Evolutionary conservation across 2,888 invertebrate species (phyloP), one percentile per base, ranked within the genome.

Genomic region (Himalopsyche kuldschensis): DNA sequence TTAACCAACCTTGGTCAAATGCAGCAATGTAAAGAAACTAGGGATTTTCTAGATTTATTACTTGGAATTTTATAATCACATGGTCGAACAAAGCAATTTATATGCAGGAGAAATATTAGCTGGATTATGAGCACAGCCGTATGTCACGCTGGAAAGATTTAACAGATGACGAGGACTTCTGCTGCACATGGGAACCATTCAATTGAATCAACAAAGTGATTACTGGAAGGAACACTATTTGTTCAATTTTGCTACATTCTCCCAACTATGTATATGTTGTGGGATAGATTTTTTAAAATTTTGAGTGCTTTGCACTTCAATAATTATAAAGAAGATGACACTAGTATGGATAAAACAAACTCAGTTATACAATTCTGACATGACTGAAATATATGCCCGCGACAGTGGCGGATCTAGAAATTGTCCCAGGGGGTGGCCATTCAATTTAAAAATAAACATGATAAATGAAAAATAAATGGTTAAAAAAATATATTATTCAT

Each of bases 51-150:
- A n/a, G n/a, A n/a, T n/a, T n/a, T n/a, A n/a, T n/a, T n/a, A n/a
- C n/a, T n/a, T n/a, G n/a, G 85, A 84, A 8, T 86, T 87, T 55
- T 86, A 75, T 77, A 81, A 86, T 24, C 75, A 84, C 46, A 27
- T 84, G 78, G 80, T 81, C 83, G 83, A 31, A 11, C 30, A 84
- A 31, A 83, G 78, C 27, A 82, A 82, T 76, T 15, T 11, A 3
- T 78, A 82, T 85, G 86, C 85, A 32, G 55, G 82, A 75, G 84
- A 86, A 75, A n/a, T 87, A 35, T 77, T 87, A 75, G 48, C 79
- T 30, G 32, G 76, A 27, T 84, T 82, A 30, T 24, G 32, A 75
- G 85, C 84, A 48, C 27, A 27, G 69, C 27, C 82, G 80, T 27
- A 80, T 80, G 47, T 78, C 82, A 27, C 82, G 84, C 41, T 82